These are phyloP conservation scores for Buceros bicornis DNA, from an alignment of 2,797 vertebrate genomes.

Conservation along the genomic window DNA sequence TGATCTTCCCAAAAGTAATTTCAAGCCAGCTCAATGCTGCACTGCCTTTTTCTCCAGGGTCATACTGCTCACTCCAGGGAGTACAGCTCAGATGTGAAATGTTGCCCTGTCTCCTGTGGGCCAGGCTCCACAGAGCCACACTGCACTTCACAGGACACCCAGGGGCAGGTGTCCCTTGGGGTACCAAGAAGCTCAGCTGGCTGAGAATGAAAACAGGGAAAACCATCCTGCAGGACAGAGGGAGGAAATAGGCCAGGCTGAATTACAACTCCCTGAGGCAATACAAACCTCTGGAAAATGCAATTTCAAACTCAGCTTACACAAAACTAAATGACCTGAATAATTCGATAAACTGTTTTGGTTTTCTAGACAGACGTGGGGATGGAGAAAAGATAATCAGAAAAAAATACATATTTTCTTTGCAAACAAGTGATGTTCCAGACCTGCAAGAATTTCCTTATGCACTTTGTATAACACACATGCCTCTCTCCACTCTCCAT, in stretches of 20 bases:
- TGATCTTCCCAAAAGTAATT: neutral
- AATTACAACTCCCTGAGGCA: conserved; percentile 52
- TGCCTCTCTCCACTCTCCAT: neutral
- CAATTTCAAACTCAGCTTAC: conserved; percentile 48
- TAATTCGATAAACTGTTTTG: conserved; percentile 64
- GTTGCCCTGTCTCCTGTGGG: neutral
- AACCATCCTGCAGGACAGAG: neutral
- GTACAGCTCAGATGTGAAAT: neutral
- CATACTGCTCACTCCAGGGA: neutral
- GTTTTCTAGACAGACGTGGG: conserved; percentile 24
- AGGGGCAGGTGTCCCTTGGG: neutral
- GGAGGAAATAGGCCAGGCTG: neutral
- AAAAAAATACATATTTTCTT: neutral
- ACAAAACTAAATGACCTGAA: conserved; percentile 62
- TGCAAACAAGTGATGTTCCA: neutral
- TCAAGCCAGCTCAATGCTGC: neutral
- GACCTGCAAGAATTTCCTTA: neutral
- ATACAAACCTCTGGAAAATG: conserved; percentile 37
- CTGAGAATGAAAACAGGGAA: neutral
- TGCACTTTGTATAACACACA: neutral
- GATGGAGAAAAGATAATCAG: conserved; percentile 17
- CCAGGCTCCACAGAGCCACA: neutral
- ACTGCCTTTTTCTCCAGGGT: neutral
- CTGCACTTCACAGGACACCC: neutral
- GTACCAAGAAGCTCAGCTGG: neutral